These are phyloP conservation scores for Zaprionus africanus DNA, from an alignment of 1,140 invertebrate genomes.

Conservation along the genomic window DNA sequence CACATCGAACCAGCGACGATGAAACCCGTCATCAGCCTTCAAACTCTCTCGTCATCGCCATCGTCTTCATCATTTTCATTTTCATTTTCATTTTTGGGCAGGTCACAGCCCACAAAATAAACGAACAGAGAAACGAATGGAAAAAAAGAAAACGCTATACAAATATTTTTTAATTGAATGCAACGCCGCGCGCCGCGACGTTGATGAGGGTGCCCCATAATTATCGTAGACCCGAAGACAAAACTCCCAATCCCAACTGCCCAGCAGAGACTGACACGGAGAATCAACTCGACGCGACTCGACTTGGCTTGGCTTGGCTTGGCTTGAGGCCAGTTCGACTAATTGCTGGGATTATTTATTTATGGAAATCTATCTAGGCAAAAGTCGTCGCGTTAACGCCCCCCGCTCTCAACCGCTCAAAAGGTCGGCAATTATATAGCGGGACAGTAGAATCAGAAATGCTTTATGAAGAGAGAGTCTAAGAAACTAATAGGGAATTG, in stretches of 20 bases:
- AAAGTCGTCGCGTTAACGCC: conserved; percentile 55
- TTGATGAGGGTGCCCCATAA: conserved; percentile 74
- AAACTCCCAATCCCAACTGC: conserved; percentile 23
- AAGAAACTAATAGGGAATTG: not conserved
- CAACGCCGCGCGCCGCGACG: conserved; percentile 28
- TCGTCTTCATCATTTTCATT: conserved; percentile 35
- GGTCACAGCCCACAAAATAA: conserved; percentile 26
- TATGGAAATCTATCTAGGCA: conserved; percentile 67
- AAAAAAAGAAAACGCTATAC: conserved; percentile 6
- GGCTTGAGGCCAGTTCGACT: conserved; percentile 41
- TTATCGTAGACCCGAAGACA: conserved; percentile 46
- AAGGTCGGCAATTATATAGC: conserved; percentile 1
- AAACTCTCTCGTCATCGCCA: conserved; percentile 20
- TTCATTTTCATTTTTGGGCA: conserved; percentile 30
- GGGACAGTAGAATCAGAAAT: not conserved
- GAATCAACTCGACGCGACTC: not conserved
- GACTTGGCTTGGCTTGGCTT: conserved; percentile 11
- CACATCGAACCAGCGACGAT: not conserved
- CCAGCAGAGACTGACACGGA: conserved; percentile 9
- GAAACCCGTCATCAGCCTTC: too few relatives aligned
- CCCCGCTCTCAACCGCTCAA: conserved; percentile 9
- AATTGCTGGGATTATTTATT: conserved; percentile 66
- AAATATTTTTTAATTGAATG: conserved; percentile 66
- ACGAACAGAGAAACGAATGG: not conserved
- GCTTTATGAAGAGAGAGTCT: not conserved